Conservation (phyloP, 2,797 vertebrate genomes). For the Simalia tracyae region DNA sequence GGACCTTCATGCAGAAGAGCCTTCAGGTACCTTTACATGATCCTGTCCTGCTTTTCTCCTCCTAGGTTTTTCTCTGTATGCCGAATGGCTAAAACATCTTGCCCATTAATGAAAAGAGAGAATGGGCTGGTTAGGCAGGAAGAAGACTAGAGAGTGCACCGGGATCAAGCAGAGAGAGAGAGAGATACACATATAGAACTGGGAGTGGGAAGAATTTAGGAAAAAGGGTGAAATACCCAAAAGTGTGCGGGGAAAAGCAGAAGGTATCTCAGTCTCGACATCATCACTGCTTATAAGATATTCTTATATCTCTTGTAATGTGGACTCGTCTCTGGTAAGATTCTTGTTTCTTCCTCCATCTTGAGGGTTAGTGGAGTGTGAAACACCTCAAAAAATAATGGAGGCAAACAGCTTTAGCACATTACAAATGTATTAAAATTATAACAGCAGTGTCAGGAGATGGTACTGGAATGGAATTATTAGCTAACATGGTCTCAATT, state of each 20-base stretch:
- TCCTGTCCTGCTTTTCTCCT: not conserved
- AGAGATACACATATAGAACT: not conserved
- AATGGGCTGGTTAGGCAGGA: not conserved
- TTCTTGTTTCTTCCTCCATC: not conserved
- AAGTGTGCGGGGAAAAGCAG: not conserved
- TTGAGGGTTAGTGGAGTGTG: too few relatives aligned
- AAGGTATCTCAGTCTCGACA: not conserved
- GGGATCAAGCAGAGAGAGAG: not conserved
- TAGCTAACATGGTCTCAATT: not conserved
- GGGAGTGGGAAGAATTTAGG: not conserved
- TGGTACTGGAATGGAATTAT: not conserved
- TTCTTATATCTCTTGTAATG: not conserved
- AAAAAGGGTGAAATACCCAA: not conserved
- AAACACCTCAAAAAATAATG: not conserved
- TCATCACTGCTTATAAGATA: not conserved
- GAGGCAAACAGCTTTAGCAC: not conserved
- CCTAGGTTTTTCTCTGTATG: not conserved
- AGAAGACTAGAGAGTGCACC: not conserved
- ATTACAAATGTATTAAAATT: not conserved
- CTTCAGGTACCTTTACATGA: not conserved
- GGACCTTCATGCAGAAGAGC: not conserved
- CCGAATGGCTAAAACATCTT: not conserved
- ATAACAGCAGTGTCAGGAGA: not conserved
- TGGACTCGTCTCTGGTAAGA: not conserved
- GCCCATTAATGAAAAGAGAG: not conserved